Evolutionary conservation across 2,888 invertebrate genomes (phyloP), one percentile per base, ranked within the genome.

Genomic region (Diaperis boleti): DNA sequence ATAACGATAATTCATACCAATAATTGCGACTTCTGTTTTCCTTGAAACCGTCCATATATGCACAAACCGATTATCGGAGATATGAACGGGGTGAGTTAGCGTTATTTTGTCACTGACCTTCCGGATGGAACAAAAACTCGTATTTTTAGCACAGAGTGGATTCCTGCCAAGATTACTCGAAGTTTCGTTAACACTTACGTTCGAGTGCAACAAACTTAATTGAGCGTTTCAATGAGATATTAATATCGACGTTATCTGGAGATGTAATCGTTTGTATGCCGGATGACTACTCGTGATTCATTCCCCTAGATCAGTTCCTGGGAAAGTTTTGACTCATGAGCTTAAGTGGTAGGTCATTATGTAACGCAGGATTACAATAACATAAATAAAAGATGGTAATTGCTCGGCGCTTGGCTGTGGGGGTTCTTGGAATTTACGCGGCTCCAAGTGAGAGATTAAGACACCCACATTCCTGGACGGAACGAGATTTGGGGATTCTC

Each of bases 11-110:
- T 47, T 29, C 47, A 29, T 29, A 22, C 45, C 29, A 11, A 10
- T 45, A 29, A 29, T 45, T 22, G 13, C 29, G 6, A 2, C 14
- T 13, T 44, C 18, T 44, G 44, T 44, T 45, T 56, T 56, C 44
- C 56, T 55, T 55, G 55, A 41, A 55, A 29, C 42, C 42, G 17
- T 26, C 55, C 55, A 55, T 55, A 55, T 55, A 55, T 41, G 55
- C 55, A 29, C 41, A 52, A 44, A 56, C 35, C 37, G 45, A 56
- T 56, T 56, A 56, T 15, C 20, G 26, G 20, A 5, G 11, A 18
- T 56, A 17, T 52, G 41, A 26, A 35, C 37, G 42, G 55, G 55
- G 55, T 55, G 55, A 42, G 31, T 22, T 54, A 13, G 39, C 18
- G 18, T 11, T 20, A 13, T 54, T 54, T 55, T 42, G 11, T 8